Conservation (phyloP, 2,888 invertebrate species). For the Phrixothrix hirtus region DNA sequence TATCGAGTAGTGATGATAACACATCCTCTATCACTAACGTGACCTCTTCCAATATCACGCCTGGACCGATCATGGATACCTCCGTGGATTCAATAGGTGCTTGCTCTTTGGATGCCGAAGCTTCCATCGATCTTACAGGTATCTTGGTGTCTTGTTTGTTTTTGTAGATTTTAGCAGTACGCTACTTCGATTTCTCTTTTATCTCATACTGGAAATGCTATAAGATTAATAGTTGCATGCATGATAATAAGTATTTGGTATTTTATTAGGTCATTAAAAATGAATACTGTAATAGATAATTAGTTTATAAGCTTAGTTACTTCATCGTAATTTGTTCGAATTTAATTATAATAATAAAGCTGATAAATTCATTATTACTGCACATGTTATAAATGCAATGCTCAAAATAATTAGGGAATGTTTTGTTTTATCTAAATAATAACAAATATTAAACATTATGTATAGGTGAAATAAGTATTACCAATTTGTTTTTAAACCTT, state of each 20-base stretch:
- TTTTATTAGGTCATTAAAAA: no score
- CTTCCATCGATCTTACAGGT: slow-evolving; percentile 75
- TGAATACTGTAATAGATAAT: no score
- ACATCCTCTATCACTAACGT: slow-evolving; percentile 26
- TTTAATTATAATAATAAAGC: no score
- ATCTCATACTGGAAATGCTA: neutral
- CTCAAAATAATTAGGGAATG: no score
- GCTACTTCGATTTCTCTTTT: neutral
- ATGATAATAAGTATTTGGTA: slow-evolving; percentile 4
- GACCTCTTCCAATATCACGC: slow-evolving; percentile 39
- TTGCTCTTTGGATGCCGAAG: slow-evolving; percentile 84
- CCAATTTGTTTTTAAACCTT: no score
- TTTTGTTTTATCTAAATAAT: no score
- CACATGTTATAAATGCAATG: no score
- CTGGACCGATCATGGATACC: slow-evolving; percentile 69
- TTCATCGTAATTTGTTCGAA: no score
- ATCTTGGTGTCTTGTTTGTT: slow-evolving; percentile 47
- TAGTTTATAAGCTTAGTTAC: no score
- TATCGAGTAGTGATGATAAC: slow-evolving; percentile 20
- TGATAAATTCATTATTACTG: no score
- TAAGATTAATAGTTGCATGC: slow-evolving; percentile 1
- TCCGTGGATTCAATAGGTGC: slow-evolving; percentile 85
- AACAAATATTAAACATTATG: no score
- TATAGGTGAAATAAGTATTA: no score
- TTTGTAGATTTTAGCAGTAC: neutral